Base-by-base conservation (phyloP, 2,113 vertebrate species). In the Corythornis vintsioides region DNA sequence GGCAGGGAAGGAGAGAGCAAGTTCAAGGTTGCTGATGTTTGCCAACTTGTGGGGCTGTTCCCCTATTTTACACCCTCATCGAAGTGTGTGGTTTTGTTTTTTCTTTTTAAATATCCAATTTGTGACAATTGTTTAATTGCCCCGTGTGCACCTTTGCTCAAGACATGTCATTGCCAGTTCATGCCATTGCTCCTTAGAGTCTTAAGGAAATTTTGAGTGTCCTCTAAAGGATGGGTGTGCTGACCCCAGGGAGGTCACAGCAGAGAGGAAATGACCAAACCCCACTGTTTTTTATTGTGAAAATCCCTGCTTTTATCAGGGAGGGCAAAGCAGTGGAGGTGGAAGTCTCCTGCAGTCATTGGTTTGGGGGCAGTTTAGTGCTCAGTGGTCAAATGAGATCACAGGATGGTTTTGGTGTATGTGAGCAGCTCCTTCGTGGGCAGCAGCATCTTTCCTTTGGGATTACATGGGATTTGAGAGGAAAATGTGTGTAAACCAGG, bases 31-130 rank as follows among this genome's bases (percentile, higher is more conserved):
- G 3, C 56, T 67, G 40, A 7, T 70, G 13, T 55, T 92, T 85
- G 22, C 48, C 7, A 29, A n/a, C 48, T 45, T 2, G 1, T 0
- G 0, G 69, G 13, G 10, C 56, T 0, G 0, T 14, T 69, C 26
- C 40, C 20, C 6, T 0, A 1, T 57, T 90, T 88, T 55, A 20
- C 43, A 64, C 26, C 16, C 38, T 77, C 31, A 4, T 14, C 1
- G 5, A 35, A 8, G 14, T 52, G 17, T 26, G 45, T 35, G 12
- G 48, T 48, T 48, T 50, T 2, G 3, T 13, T 85, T 72, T 75
- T 38, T 25, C 21, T 10, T 71, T 87, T 57, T 48, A 60, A 74
- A 43, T 35, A 19, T 14, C 40, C 15, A 5, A 1, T 76, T 82
- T 66, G 35, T 40, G 50, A 15, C 45, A 43, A 53, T 21, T 48